Conservation (phyloP, 2,113 vertebrate genomes). For the Colinus virginianus region DNA sequence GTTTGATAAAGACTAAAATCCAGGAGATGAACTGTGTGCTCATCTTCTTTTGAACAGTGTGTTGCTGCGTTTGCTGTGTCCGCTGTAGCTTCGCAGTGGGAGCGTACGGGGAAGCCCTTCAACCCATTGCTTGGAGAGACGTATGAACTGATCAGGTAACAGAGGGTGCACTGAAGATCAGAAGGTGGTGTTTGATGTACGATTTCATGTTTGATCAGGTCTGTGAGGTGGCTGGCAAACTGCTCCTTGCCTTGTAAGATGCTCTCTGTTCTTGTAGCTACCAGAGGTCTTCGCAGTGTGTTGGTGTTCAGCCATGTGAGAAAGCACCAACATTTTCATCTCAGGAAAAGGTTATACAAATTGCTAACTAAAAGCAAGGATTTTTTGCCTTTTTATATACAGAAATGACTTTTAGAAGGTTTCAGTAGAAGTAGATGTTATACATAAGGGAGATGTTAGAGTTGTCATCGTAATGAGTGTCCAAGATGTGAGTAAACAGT, state of each 20-base stretch:
- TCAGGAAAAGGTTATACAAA: background rate
- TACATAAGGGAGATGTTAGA: background rate
- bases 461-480: background rate
- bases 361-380: background rate
- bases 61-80: constrained; percentile 97
- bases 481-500: background rate
- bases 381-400: background rate
- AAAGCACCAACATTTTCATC: background rate
- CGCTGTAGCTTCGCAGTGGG: constrained; percentile 98
- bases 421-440: background rate
- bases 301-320: background rate
- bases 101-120: constrained; percentile 96
- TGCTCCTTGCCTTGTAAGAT: background rate
- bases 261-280: background rate
- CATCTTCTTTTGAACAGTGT: constrained; percentile 78
- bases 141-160: constrained; percentile 93
- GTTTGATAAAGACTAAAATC: background rate
- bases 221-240: background rate
- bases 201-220: background rate
- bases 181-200: background rate
- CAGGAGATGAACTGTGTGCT: background rate
- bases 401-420: background rate
- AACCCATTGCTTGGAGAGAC: constrained; percentile 97
- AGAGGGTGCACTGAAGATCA: background rate
- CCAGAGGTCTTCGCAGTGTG: accelerated